Evolutionary conservation across 2,113 vertebrate species (phyloP).

Genomic region (Aythya baeri): DNA sequence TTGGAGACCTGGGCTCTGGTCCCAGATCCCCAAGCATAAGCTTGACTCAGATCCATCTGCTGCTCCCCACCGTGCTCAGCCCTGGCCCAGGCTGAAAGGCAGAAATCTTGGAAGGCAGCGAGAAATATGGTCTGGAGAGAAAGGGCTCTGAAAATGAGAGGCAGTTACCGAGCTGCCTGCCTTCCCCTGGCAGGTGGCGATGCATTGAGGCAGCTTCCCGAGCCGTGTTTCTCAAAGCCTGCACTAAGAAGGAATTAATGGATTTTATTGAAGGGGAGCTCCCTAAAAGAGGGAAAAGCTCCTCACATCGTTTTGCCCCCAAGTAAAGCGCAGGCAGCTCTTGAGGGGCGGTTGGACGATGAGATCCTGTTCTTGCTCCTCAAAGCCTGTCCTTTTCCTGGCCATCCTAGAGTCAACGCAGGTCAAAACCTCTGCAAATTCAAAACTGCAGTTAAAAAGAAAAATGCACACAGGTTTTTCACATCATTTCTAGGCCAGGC

Average conservation of each 20-base stretch:
- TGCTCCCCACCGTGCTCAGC: not conserved
- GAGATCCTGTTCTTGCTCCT: not conserved
- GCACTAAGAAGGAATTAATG: not conserved
- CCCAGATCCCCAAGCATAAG: not conserved
- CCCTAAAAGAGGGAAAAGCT: not conserved
- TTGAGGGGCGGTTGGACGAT: not conserved
- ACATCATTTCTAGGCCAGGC: not conserved
- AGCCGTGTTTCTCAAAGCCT: not conserved
- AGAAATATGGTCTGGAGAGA: not conserved
- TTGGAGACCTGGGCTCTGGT: not conserved
- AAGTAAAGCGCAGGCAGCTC: not conserved
- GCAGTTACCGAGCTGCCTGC: not conserved
- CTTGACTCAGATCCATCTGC: constrained; percentile 14
- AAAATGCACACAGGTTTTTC: not conserved
- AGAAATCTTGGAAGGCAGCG: not conserved
- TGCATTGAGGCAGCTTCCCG: not conserved
- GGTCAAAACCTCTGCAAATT: not conserved
- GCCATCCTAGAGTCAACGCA: not conserved
- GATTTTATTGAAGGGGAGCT: not conserved
- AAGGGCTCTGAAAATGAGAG: not conserved
- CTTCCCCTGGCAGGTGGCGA: not conserved
- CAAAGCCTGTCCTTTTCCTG: not conserved
- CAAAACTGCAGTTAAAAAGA: not conserved
- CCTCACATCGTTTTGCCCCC: not conserved
- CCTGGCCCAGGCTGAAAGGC: not conserved